A percentile compares a stretch with the other conserved stretches of the same genome.
These are phyloP conservation scores for Sinodicranocentrus sp. DNA, from an alignment of 2,888 invertebrate genomes.

Conservation along the genomic window DNA sequence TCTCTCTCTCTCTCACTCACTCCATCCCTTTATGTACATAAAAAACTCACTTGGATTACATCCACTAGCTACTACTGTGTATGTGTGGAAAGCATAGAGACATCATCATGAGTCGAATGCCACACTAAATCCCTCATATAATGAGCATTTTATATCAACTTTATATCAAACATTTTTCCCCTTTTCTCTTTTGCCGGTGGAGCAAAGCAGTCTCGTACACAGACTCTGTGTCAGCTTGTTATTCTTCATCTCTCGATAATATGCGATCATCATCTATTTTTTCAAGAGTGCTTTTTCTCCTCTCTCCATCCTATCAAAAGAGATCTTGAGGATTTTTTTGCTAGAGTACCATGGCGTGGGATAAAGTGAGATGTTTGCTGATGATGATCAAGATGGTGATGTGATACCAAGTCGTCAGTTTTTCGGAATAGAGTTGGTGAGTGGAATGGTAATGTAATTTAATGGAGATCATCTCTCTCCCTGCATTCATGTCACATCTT, in stretches of 20 bases:
- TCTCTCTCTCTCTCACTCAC: conserved; percentile 27
- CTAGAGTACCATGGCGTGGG: no score
- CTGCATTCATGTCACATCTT: conserved; percentile 24
- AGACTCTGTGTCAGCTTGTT: not conserved
- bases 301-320: conserved; percentile 4
- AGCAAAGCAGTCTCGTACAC: not conserved
- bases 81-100: not conserved
- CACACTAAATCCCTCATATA: conserved; percentile 62
- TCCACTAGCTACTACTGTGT: conserved; percentile 19
- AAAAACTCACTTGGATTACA: conserved; percentile 28
- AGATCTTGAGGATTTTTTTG: not conserved
- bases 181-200: conserved; percentile 18
- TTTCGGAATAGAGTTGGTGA: not conserved
- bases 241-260: not conserved
- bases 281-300: no score
- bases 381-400: conserved; percentile 18
- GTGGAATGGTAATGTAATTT: conserved; percentile 14
- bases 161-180: conserved; percentile 25
- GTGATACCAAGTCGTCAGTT: not conserved
- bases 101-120: conserved; percentile 51
- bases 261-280: no score
- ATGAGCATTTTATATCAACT: conserved; percentile 57
- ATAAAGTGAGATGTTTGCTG: not conserved
- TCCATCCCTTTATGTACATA: conserved; percentile 25
- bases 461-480: conserved; percentile 1